Percentiles rank a stretch among this genome's conserved stretches.
Evolutionary conservation across 2,113 vertebrate species (phyloP).

Genomic region (Atractosteus spatula): DNA sequence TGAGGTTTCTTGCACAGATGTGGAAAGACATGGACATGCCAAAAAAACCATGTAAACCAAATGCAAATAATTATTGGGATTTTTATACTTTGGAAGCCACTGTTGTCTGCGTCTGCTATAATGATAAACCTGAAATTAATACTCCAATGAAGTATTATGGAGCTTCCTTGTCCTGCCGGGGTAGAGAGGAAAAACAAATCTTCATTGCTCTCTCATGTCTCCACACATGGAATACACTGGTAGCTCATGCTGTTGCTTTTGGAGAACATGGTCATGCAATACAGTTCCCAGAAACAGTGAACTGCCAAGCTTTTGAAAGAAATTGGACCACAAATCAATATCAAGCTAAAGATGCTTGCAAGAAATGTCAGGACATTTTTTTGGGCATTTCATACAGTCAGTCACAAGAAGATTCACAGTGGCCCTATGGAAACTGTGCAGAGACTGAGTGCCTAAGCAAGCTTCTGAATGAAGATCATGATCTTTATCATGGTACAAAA

Average conservation of each 20-base stretch:
- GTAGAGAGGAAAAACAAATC: background rate
- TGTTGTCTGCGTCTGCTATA: background rate
- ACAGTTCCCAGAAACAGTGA: background rate
- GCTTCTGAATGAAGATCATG: background rate
- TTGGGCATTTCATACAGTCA: background rate
- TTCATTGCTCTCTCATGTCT: slow-evolving; percentile 5
- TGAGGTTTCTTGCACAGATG: background rate
- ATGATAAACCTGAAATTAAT: background rate
- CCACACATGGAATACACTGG: background rate
- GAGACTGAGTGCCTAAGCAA: background rate
- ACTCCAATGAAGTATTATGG: background rate
- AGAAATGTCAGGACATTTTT: background rate
- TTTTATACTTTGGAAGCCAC: background rate
- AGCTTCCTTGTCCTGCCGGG: background rate
- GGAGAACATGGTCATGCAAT: background rate
- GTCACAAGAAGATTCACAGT: background rate
- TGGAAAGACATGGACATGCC: background rate
- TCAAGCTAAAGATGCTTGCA: background rate
- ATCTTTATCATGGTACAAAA: background rate
- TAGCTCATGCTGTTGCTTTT: background rate
- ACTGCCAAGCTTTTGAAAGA: background rate
- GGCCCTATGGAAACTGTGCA: slow-evolving; percentile 1
- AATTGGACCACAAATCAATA: background rate
- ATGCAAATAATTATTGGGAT: background rate
- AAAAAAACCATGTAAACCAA: background rate